Evolutionary conservation across 2,888 invertebrate genomes (phyloP).

Genomic region (Allolobophora icterica): DNA sequence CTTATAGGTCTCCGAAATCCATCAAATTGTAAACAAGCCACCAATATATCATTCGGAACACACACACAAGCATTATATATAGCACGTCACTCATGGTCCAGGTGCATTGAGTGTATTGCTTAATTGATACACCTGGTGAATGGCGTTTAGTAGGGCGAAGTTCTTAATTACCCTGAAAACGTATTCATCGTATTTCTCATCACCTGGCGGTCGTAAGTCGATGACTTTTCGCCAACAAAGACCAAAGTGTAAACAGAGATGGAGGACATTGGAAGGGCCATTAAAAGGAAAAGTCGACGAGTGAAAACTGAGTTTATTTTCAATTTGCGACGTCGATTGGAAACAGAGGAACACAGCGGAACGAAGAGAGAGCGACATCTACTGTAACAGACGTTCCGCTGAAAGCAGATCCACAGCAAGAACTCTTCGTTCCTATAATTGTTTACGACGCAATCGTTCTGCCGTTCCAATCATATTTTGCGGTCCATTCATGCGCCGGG

Average conservation of each 20-base stretch:
- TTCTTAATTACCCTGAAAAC: background rate
- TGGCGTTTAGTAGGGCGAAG: background rate
- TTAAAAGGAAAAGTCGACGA: background rate
- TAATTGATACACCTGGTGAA: background rate
- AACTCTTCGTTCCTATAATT: background rate
- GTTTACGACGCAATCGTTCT: background rate
- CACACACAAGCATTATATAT: too few relatives aligned
- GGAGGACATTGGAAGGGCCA: background rate
- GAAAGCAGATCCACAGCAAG: background rate
- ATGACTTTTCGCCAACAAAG: background rate
- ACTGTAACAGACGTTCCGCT: background rate
- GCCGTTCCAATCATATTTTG: background rate
- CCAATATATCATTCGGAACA: too few relatives aligned
- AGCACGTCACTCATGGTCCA: background rate
- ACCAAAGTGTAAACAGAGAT: background rate
- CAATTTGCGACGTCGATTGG: background rate
- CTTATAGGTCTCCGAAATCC: too few relatives aligned
- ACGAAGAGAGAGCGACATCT: background rate
- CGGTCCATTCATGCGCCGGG: background rate
- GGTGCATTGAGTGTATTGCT: background rate
- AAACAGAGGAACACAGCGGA: background rate
- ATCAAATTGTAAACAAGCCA: too few relatives aligned
- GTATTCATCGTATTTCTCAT: background rate
- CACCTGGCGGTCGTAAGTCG: background rate
- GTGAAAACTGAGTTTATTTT: background rate